Evolutionary conservation across 2,888 invertebrate genomes (phyloP).

Genomic region (Unio delphinus): DNA sequence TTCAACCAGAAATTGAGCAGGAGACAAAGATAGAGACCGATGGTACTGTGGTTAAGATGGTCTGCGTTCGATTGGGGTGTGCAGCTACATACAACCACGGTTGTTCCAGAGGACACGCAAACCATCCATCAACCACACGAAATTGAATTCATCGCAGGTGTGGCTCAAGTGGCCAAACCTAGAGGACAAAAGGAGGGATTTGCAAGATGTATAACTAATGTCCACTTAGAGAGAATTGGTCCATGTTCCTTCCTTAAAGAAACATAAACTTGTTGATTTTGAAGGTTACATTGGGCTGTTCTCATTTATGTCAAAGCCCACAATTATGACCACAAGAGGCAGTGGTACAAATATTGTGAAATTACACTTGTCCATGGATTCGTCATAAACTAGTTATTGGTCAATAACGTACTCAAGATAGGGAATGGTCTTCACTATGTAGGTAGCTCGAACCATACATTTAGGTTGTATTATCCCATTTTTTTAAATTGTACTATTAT

Average conservation of each 20-base stretch:
- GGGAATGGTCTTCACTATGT: no score
- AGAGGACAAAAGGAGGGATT: conserved; percentile 33
- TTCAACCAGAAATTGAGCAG: conserved; percentile 42
- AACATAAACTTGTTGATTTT: conserved; percentile 10
- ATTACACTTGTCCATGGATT: no score
- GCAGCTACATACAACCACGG: conserved; percentile 40
- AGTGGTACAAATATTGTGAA: no score
- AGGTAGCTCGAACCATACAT: no score
- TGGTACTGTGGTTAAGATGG: conserved; percentile 35
- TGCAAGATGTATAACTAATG: conserved; percentile 36
- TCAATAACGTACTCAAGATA: no score
- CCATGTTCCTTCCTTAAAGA: conserved; percentile 42
- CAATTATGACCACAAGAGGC: no score
- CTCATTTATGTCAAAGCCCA: no score
- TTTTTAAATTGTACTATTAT: no score
- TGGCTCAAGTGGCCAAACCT: conserved; percentile 43
- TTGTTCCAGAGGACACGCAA: conserved; percentile 27
- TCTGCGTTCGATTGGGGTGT: conserved; percentile 45
- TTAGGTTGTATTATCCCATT: no score
- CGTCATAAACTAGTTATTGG: no score
- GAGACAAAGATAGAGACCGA: conserved; percentile 28
- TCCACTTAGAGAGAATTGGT: conserved; percentile 35
- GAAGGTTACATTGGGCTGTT: no score
- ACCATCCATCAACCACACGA: conserved; percentile 37
- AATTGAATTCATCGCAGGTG: conserved; percentile 40